Conservation (phyloP, 1,140 invertebrate species). For the Procambarus virginalis region DNA sequence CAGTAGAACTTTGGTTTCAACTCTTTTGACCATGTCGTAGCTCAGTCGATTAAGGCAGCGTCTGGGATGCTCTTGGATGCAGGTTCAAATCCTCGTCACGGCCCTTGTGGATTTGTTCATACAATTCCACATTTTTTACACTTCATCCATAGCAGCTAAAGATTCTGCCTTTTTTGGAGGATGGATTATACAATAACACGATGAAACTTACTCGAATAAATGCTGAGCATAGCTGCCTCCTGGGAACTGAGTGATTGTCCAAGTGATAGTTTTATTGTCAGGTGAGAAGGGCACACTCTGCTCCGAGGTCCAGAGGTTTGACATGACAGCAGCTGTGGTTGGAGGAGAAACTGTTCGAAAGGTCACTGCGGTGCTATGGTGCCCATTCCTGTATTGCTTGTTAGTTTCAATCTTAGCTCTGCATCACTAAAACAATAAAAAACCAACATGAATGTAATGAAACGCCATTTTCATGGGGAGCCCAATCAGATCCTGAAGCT, state of each 20-base stretch:
- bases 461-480: too few relatives aligned
- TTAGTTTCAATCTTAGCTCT: constrained; percentile 38
- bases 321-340: constrained; percentile 53
- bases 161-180: neutral
- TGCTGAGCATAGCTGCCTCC: constrained; percentile 58
- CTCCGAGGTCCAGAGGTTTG: constrained; percentile 47
- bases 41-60: too few relatives aligned
- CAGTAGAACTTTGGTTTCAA: too few relatives aligned
- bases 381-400: constrained; percentile 57
- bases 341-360: constrained; percentile 34
- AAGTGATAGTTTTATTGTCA: constrained; percentile 42
- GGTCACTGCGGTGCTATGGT: constrained; percentile 46
- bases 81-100: too few relatives aligned
- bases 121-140: too few relatives aligned
- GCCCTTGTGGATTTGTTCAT: too few relatives aligned
- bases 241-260: constrained; percentile 58
- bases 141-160: too few relatives aligned
- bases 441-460: too few relatives aligned
- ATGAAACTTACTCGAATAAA: constrained; percentile 39
- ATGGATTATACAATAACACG: too few relatives aligned
- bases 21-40: too few relatives aligned
- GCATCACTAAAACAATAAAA: constrained; percentile 18
- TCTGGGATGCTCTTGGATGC: too few relatives aligned
- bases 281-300: constrained; percentile 40
- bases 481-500: too few relatives aligned